Conservation (phyloP, 2,888 invertebrate species). For the Caenorhabditis drosophilae region DNA sequence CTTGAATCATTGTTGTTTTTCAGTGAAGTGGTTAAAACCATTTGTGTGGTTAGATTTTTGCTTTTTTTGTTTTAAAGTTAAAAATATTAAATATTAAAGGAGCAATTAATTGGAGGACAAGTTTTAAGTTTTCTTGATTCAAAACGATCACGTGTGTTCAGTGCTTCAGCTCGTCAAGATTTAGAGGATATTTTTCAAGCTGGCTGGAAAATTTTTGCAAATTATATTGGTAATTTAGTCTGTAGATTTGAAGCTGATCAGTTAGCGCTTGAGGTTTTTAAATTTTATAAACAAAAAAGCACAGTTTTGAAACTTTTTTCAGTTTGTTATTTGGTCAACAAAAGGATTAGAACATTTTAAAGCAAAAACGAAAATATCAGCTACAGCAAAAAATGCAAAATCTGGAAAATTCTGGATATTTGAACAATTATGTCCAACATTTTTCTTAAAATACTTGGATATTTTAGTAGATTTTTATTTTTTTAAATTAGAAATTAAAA, state of each 20-base stretch:
- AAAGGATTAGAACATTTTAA: conserved; percentile 5
- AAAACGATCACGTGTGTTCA: conserved; percentile 25
- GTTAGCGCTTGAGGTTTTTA: conserved; percentile 24
- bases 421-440: conserved; percentile 27
- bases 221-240: conserved; percentile 25
- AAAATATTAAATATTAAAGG: conserved; percentile 3
- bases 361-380: background rate
- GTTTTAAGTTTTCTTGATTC: conserved; percentile 28
- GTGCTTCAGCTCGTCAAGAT: conserved; percentile 16
- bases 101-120: conserved; percentile 36
- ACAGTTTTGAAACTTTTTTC: background rate
- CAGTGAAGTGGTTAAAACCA: conserved; percentile 17
- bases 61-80: background rate
- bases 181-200: conserved; percentile 32
- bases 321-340: conserved; percentile 35
- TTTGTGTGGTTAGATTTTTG: conserved; percentile 7
- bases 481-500: no score
- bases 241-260: conserved; percentile 32
- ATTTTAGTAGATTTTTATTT: no score
- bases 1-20: conserved; percentile 27
- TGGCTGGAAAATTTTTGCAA: conserved; percentile 31
- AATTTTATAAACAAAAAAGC: background rate
- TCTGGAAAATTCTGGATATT: conserved; percentile 17
- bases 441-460: conserved; percentile 31
- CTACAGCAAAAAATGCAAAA: conserved; percentile 4